Evolutionary conservation across 2,113 vertebrate species (phyloP).

Genomic region (Polyodon spathula): DNA sequence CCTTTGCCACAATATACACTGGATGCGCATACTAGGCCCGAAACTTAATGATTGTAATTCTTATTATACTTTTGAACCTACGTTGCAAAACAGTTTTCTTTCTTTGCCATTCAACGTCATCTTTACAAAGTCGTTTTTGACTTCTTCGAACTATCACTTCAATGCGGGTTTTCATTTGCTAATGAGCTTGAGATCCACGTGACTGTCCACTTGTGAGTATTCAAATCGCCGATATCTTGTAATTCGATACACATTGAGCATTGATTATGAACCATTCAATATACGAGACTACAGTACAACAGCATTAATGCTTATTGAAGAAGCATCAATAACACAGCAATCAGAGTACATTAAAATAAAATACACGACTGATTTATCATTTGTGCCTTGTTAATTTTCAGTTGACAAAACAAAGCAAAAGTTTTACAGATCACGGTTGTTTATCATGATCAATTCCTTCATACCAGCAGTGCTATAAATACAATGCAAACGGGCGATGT

Average conservation of each 20-base stretch:
- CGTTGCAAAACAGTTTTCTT: not conserved
- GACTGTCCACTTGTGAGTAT: conserved; percentile 1
- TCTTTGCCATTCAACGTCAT: too few species aligned
- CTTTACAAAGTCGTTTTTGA: not conserved
- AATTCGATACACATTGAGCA: not conserved
- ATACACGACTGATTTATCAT: too few species aligned
- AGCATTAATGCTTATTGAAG: too few species aligned
- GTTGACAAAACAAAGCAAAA: too few species aligned
- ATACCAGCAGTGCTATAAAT: too few species aligned
- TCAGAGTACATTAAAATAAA: not conserved
- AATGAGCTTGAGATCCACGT: conserved; percentile 10
- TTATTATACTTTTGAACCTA: not conserved
- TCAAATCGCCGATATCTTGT: not conserved
- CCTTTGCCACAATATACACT: not conserved
- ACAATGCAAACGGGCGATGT: too few species aligned
- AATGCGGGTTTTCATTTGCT: not conserved
- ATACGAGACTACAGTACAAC: too few species aligned
- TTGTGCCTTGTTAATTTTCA: too few species aligned
- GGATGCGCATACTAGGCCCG: not conserved
- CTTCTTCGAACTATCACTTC: not conserved
- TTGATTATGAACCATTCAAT: not conserved
- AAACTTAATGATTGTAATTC: not conserved
- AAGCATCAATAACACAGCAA: not conserved
- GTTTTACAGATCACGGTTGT: too few species aligned
- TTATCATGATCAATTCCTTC: too few species aligned